Conservation (phyloP, 1,140 invertebrate genomes). For the Ruditapes philippinarum region DNA sequence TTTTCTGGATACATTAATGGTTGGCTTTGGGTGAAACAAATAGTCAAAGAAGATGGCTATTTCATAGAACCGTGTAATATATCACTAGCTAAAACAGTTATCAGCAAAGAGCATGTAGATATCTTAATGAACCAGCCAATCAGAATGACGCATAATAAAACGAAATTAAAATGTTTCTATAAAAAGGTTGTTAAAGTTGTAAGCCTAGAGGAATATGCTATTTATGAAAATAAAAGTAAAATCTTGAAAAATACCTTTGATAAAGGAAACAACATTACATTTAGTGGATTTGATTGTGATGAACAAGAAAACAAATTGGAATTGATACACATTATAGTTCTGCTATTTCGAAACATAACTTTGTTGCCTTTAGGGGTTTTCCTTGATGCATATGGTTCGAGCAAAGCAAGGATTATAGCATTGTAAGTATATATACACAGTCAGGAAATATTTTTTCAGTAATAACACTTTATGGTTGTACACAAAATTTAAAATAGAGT, state of each 20-base stretch:
- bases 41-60: constrained; percentile 35
- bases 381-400: constrained; percentile 37
- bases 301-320: constrained; percentile 30
- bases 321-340: background rate
- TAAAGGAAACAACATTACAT: background rate
- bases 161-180: background rate
- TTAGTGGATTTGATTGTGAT: background rate
- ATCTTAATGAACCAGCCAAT: background rate
- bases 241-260: background rate
- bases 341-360: constrained; percentile 13
- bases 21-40: constrained; percentile 40
- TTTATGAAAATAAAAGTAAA: background rate
- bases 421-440: constrained; percentile 66
- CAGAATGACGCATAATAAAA: background rate
- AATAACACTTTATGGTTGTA: too few species aligned
- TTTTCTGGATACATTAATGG: constrained; percentile 49
- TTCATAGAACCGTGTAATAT: constrained; percentile 42
- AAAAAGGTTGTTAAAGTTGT: constrained; percentile 13
- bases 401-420: constrained; percentile 18
- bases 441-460: too few species aligned
- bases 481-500: too few species aligned
- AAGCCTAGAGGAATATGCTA: constrained; percentile 5
- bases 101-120: background rate
- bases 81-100: background rate
- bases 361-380: constrained; percentile 31